These are phyloP conservation scores for Rhineura floridana DNA, from an alignment of 2,113 vertebrate genomes.

Conservation along the genomic window DNA sequence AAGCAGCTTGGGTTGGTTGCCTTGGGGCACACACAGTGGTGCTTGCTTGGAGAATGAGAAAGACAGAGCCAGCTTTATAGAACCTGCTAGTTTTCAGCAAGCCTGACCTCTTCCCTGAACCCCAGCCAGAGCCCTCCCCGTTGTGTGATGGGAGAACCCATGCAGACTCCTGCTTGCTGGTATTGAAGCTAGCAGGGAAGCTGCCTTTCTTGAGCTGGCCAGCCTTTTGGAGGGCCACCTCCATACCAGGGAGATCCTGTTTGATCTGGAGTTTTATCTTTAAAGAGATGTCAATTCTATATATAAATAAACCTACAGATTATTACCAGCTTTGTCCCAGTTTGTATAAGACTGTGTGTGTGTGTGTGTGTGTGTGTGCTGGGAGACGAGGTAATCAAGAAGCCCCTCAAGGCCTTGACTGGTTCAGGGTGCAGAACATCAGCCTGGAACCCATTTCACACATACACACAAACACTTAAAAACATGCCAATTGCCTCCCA, in stretches of 20 bases:
- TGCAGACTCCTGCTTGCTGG: not conserved
- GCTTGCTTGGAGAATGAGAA: too few species aligned
- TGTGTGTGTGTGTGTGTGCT: too few species aligned
- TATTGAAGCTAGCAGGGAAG: not conserved
- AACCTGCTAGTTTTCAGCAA: not conserved
- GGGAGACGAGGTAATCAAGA: not conserved
- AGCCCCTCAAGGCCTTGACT: too few species aligned
- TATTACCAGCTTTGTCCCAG: not conserved
- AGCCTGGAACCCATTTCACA: too few species aligned
- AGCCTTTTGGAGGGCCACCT: not conserved
- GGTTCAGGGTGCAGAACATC: too few species aligned
- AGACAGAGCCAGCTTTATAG: not conserved
- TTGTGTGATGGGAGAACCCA: not conserved
- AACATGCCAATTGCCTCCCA: too few species aligned
- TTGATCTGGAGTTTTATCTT: conserved; percentile 14
- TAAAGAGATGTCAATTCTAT: conserved; percentile 26
- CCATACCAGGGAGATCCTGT: not conserved
- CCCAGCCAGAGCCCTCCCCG: too few species aligned
- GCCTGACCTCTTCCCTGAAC: too few species aligned
- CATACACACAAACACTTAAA: too few species aligned
- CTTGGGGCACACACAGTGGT: not conserved
- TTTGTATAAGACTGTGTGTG: not conserved
- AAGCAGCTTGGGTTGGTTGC: too few species aligned
- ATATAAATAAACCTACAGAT: conserved; percentile 30
- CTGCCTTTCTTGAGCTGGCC: not conserved